Conservation (phyloP, 2,888 invertebrate species). For the Yponomeuta cagnagella region DNA sequence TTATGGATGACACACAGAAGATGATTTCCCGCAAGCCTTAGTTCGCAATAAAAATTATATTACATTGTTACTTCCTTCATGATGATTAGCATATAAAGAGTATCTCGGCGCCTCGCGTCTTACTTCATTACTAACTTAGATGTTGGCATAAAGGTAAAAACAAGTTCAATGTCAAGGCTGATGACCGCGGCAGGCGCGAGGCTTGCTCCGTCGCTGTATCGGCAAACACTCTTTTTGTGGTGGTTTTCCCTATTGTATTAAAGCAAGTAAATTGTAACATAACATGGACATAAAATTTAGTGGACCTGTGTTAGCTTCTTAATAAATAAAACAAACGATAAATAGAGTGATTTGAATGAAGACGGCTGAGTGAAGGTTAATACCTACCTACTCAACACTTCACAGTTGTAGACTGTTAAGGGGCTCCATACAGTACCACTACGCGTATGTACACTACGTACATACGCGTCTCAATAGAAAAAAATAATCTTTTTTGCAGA, state of each 20-base stretch:
- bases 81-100: conserved; percentile 1
- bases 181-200: conserved; percentile 42
- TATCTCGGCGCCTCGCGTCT: neutral
- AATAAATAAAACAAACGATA: neutral
- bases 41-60: neutral
- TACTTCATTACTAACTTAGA: neutral
- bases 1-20: neutral
- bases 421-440: too few relatives aligned
- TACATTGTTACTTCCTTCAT: neutral
- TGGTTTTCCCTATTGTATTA: neutral
- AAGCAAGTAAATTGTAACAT: neutral
- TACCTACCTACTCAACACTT: too few relatives aligned
- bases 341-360: neutral
- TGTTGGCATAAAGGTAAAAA: conserved; percentile 24
- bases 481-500: too few relatives aligned
- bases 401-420: too few relatives aligned
- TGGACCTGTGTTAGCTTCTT: neutral
- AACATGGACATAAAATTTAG: neutral
- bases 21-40: neutral
- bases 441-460: too few relatives aligned
- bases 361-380: too few relatives aligned
- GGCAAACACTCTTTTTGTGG: neutral
- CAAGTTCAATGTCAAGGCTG: conserved; percentile 65
- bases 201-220: neutral
- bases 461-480: too few relatives aligned